Conservation (phyloP, 1,140 invertebrate genomes). For the Reticulitermes speratus region DNA sequence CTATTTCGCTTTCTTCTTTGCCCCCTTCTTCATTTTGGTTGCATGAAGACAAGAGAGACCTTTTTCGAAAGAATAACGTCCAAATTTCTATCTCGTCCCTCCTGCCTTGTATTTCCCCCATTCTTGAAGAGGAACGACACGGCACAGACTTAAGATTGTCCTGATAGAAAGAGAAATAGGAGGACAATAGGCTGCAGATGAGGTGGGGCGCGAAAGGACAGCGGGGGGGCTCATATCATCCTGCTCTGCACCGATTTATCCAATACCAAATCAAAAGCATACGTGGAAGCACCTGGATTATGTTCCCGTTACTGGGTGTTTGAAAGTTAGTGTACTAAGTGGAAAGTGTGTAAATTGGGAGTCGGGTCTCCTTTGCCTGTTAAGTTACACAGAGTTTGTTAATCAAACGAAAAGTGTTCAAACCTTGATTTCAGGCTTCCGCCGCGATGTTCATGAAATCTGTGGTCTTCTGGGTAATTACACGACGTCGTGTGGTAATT, state of each 20-base stretch:
- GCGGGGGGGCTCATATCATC: background rate
- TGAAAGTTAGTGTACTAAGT: background rate
- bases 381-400: too few species aligned
- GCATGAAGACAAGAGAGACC: slow-evolving; percentile 18
- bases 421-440: too few species aligned
- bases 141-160: slow-evolving; percentile 20
- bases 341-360: too few species aligned
- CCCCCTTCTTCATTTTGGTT: background rate
- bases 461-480: too few species aligned
- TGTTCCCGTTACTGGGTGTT: background rate
- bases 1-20: background rate
- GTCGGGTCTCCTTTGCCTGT: too few species aligned
- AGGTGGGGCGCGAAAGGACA: background rate
- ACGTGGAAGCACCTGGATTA: background rate
- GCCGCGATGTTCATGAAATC: too few species aligned
- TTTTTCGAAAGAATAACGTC: slow-evolving; percentile 26
- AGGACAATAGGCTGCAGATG: background rate
- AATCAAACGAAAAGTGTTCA: too few species aligned
- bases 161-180: slow-evolving; percentile 11
- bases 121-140: background rate
- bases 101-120: too few species aligned
- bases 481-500: too few species aligned
- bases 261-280: slow-evolving; percentile 16
- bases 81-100: slow-evolving; percentile 16
- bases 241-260: slow-evolving; percentile 1